Evolutionary conservation across 2,797 vertebrate species (phyloP).

Genomic region (Helarctos malayanus): DNA sequence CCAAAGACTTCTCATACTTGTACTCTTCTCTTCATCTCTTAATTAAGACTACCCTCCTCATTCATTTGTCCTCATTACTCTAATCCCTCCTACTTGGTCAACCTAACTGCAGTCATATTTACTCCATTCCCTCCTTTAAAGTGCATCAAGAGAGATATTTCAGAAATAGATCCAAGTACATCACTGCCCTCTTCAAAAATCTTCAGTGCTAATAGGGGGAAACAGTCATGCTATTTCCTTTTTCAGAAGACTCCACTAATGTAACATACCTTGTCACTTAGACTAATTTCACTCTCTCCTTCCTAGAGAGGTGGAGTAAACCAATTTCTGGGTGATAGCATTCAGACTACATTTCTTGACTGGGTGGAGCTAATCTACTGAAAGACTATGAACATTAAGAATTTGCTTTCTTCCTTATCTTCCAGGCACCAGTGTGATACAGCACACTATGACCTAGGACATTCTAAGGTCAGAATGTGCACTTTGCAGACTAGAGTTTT

Average conservation of each 20-base stretch:
- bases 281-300: neutral
- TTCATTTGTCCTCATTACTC: neutral
- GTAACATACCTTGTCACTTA: neutral
- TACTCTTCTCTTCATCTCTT: neutral
- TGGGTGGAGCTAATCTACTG: neutral
- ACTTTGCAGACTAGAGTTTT: neutral
- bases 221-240: neutral
- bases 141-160: neutral
- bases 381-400: neutral
- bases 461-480: neutral
- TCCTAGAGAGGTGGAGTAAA: neutral
- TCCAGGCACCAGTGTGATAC: neutral
- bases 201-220: neutral
- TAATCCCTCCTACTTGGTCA: neutral
- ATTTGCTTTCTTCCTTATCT: neutral
- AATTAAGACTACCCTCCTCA: neutral
- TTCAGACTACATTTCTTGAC: neutral
- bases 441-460: neutral
- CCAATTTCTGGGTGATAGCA: neutral
- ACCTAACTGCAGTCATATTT: neutral
- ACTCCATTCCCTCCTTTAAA: neutral
- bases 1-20: neutral
- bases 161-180: neutral
- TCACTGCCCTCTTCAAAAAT: neutral
- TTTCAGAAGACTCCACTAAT: neutral